Conservation (phyloP, 1,140 invertebrate species). For the Agrilus planipennis region DNA sequence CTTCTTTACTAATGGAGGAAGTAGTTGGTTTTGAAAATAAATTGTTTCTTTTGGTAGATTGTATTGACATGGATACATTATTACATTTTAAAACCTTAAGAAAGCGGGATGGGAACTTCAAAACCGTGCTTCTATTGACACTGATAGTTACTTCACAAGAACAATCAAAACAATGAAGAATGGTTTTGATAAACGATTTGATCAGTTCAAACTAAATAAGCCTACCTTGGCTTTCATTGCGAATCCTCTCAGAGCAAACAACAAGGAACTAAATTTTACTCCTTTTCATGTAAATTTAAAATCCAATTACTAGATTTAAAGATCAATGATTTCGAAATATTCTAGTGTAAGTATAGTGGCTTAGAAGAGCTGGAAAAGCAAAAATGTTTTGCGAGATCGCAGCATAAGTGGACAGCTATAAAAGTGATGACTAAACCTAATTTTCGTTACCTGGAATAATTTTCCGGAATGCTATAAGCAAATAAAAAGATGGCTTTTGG, state of each 20-base stretch:
- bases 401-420: conserved; percentile 20
- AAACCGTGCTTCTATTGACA: no score
- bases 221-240: conserved; percentile 22
- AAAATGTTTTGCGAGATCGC: conserved; percentile 17
- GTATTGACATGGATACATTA: no score
- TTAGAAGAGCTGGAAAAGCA: conserved; percentile 21
- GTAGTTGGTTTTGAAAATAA: no score
- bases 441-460: conserved; percentile 23
- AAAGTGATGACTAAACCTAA: conserved; percentile 18
- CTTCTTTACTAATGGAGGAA: no score
- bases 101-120: no score
- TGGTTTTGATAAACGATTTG: conserved; percentile 17
- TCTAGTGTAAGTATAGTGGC: conserved; percentile 17
- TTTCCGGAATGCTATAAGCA: conserved; percentile 20
- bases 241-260: conserved; percentile 24
- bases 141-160: no score
- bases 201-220: conserved; percentile 22
- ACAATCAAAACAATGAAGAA: no score
- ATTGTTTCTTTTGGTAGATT: no score
- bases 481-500: conserved; percentile 23
- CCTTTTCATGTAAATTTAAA: conserved; percentile 25
- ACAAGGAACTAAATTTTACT: conserved; percentile 18
- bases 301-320: conserved; percentile 25
- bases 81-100: no score
- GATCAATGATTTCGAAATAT: conserved; percentile 20